Evolutionary conservation across 2,113 vertebrate species (phyloP).

Genomic region (Columbina picui): DNA sequence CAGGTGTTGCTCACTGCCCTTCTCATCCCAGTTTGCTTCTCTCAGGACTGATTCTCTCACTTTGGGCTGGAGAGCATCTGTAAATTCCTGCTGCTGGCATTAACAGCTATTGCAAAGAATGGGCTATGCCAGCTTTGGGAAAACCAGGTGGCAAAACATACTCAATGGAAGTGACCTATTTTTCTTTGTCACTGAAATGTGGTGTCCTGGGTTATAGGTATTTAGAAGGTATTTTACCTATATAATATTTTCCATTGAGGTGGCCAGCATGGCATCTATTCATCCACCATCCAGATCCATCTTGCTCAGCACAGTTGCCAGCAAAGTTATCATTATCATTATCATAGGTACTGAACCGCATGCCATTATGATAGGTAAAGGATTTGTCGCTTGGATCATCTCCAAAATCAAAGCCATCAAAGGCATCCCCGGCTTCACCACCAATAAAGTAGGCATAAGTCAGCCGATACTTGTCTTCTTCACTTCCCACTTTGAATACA

Average conservation of each 20-base stretch:
- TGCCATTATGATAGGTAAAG: conserved; percentile 90
- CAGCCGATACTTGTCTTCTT: conserved; percentile 88
- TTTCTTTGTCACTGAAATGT: not conserved
- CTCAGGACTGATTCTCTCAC: not conserved
- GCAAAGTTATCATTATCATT: conserved; percentile 89
- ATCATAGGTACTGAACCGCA: conserved; percentile 92
- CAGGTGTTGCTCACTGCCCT: not conserved
- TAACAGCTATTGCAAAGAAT: not conserved
- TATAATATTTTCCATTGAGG: conserved; percentile 93
- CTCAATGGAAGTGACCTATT: not conserved
- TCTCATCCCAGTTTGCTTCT: not conserved
- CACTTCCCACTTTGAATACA: conserved; percentile 83
- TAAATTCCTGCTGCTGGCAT: not conserved
- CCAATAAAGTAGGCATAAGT: conserved; percentile 84
- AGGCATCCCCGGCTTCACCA: conserved; percentile 91
- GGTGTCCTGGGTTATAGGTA: not conserved
- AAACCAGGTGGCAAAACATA: not conserved
- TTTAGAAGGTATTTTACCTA: conserved; percentile 60
- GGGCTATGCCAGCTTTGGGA: not conserved
- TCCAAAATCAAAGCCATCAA: conserved; percentile 88
- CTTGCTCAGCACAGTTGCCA: conserved; percentile 90
- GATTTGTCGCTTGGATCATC: conserved; percentile 89
- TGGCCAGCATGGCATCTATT: conserved; percentile 94
- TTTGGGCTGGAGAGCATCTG: not conserved
- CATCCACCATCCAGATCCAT: conserved; percentile 99